Percentiles rank a stretch among this genome's conserved stretches.
These are phyloP conservation scores for Lophochroa leadbeateri DNA, from an alignment of 2,113 vertebrate species.

Conservation along the genomic window DNA sequence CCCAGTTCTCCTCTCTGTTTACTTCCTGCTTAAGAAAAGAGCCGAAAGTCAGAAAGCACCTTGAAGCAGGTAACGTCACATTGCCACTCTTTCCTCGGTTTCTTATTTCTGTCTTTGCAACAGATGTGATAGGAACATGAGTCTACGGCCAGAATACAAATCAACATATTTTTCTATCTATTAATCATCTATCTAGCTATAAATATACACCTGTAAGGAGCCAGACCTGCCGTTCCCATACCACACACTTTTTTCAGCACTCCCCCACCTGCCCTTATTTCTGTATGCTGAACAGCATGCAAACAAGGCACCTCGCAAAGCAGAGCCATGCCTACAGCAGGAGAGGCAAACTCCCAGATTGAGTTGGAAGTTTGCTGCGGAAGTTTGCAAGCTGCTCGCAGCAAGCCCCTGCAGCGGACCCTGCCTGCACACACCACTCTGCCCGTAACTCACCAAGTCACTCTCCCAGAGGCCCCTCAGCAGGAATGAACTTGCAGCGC, in stretches of 20 bases:
- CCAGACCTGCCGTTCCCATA: neutral
- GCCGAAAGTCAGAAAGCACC: neutral
- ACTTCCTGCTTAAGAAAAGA: neutral
- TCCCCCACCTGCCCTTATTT: neutral
- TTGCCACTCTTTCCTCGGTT: neutral
- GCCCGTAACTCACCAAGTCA: conserved; percentile 66
- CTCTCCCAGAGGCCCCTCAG: conserved; percentile 36
- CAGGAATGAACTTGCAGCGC: neutral
- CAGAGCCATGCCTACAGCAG: neutral
- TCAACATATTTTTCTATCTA: neutral
- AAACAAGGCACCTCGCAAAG: neutral
- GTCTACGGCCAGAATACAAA: neutral
- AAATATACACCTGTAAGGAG: neutral
- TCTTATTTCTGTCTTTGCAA: neutral
- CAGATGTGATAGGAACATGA: neutral
- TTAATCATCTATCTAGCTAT: neutral
- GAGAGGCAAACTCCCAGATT: neutral
- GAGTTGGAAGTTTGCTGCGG: neutral
- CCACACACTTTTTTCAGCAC: neutral
- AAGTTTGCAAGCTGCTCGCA: neutral
- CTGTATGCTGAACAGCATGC: neutral
- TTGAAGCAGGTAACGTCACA: neutral
- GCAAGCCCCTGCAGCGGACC: neutral
- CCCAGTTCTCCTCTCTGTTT: neutral
- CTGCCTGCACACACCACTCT: neutral